Conservation (phyloP, 1,140 invertebrate species). For the Rhyzopertha dominica region DNA sequence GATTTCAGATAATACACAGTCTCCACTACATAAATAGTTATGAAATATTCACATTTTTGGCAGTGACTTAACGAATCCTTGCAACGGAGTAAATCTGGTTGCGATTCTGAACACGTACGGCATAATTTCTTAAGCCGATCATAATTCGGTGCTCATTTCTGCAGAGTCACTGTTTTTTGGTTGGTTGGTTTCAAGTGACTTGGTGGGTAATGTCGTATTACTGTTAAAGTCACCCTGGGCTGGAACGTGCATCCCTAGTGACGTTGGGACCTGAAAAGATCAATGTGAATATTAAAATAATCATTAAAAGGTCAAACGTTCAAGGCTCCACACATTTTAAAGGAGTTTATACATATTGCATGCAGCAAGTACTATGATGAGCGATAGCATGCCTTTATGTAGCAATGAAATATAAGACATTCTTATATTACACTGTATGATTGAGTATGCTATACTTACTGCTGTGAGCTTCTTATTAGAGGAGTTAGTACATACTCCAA, state of each 20-base stretch:
- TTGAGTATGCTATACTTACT: conserved; percentile 14
- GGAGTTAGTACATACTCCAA: conserved; percentile 34
- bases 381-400: not conserved
- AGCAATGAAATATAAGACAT: conserved; percentile 1
- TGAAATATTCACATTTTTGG: conserved; percentile 6
- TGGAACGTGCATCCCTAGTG: conserved; percentile 8
- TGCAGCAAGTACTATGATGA: not conserved
- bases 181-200: conserved; percentile 3
- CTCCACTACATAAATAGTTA: conserved; percentile 2
- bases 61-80: conserved; percentile 4
- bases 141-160: conserved; percentile 20
- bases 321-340: not conserved
- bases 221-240: conserved; percentile 5
- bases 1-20: not conserved
- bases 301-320: not conserved
- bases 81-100: conserved; percentile 7
- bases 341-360: not conserved
- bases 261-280: conserved; percentile 13
- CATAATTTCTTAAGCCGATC: conserved; percentile 1
- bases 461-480: conserved; percentile 26
- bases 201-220: not conserved
- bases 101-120: conserved; percentile 3
- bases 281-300: conserved; percentile 2
- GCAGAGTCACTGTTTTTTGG: conserved; percentile 6
- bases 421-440: not conserved